These are phyloP conservation scores for Eubucco bourcierii DNA, from an alignment of 2,113 vertebrate genomes.

Conservation along the genomic window DNA sequence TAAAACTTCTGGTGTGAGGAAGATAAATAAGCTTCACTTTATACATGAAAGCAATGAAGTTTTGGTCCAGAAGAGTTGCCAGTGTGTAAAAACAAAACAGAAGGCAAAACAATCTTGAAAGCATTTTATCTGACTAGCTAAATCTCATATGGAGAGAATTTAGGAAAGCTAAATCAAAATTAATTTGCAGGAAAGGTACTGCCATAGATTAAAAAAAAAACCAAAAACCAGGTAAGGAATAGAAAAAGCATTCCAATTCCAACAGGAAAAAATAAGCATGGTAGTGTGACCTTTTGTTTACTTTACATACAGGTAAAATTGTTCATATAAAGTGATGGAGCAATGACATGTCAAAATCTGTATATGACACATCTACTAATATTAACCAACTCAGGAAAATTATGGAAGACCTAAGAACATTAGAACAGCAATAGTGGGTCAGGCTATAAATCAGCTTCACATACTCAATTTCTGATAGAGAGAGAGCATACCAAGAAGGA, in stretches of 20 bases:
- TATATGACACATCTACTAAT: neutral
- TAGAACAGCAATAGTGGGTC: neutral
- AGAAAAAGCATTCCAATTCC: neutral
- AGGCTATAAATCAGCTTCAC: neutral
- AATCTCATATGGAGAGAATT: neutral
- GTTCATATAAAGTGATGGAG: neutral
- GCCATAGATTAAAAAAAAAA: neutral
- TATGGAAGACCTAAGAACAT: neutral
- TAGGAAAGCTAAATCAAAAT: neutral
- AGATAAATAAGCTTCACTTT: neutral
- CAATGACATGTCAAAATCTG: neutral
- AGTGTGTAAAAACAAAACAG: neutral
- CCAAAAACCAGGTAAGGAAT: neutral
- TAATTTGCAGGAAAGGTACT: neutral
- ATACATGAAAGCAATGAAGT: fast-evolving
- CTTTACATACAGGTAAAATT: neutral
- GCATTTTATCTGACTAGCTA: neutral
- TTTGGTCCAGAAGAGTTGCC: neutral
- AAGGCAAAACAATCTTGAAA: neutral
- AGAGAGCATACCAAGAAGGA: neutral
- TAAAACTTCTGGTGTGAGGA: neutral
- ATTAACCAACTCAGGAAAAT: neutral
- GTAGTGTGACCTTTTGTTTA: neutral
- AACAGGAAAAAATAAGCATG: neutral
- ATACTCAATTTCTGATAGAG: neutral